Percentiles rank a stretch among this genome's conserved stretches.
phyloP scores from a whole-genome alignment of 2,113 vertebrate species.

The Macroglossus sobrinus region DNA sequence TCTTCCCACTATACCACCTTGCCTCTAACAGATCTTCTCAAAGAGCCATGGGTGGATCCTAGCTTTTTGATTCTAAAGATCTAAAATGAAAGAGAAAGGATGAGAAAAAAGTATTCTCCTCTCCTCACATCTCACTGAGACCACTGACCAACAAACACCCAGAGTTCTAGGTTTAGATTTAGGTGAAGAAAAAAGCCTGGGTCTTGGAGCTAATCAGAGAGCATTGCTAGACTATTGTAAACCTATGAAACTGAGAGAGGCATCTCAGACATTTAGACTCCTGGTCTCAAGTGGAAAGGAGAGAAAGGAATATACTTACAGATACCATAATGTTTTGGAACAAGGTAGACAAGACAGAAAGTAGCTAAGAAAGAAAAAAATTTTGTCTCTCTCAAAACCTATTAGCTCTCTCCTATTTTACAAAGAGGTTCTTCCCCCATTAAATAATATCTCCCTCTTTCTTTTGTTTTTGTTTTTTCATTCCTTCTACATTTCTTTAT shows the following conservation, averaged over 20 bases:
- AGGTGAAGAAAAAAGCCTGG: background rate
- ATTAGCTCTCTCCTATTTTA: background rate
- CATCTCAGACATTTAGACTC: background rate
- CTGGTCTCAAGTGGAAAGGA: background rate
- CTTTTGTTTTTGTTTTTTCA: background rate
- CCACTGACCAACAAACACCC: background rate
- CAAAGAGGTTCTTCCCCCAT: background rate
- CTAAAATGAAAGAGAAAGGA: background rate
- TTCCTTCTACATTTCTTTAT: background rate
- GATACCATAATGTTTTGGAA: background rate
- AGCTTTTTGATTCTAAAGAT: background rate
- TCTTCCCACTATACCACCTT: background rate
- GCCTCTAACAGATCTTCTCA: background rate
- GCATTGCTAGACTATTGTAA: background rate
- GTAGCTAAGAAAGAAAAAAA: background rate
- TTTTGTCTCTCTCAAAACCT: background rate
- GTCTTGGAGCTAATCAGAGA: background rate
- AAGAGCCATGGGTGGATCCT: background rate
- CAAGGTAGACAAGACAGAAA: background rate
- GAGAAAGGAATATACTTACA: background rate
- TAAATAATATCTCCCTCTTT: background rate
- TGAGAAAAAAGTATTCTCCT: background rate
- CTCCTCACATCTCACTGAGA: background rate
- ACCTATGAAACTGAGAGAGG: background rate
- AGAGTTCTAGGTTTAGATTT: background rate